Evolutionary conservation across 2,888 invertebrate genomes (phyloP), one percentile per base, ranked within the genome.

Genomic region (Augochlorella aurata): DNA sequence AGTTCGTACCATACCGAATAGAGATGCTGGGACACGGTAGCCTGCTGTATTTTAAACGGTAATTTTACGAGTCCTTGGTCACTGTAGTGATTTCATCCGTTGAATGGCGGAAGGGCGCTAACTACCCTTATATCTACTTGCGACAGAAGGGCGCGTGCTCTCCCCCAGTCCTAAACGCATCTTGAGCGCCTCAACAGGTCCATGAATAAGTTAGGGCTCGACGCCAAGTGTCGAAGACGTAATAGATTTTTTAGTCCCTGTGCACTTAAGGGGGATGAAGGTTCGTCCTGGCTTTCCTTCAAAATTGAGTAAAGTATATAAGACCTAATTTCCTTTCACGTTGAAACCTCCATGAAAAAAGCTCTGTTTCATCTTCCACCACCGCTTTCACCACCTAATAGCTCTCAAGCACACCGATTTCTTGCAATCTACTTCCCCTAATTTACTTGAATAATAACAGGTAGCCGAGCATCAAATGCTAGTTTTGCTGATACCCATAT

Each of bases 141-240:
- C 85, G 86, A 85, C 83, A 81, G 84, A 82, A 88, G 87, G 87
- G 85, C 77, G 80, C 74, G 80, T 80, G 76, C 75, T 61, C 81
- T 79, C 84, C 87, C 88, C 85, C 83, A 79, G 80, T 90, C 89
- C 91, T 93, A 93, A 93, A 92, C 91, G 91, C 90, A 92, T 93
- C 92, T 90, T 89, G 89, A 90, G 91, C 92, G 93, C 93, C 91
- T 93, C 93, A 93, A 93, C 93, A 93, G 93, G 93, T 93, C 91
- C 91, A 93, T 93, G 93, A 93, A 93, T 93, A 93, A 93, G 90
- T 93, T 93, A 92, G 87, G 88, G 86, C 85, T 77, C 85, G 68
- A 86, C 87, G 81, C 83, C 76, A 85, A 84, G 85, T 79, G 87
- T 85, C 87, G 87, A 85, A 88, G 83, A 84, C 85, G 85, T 90